phyloP scores from a whole-genome alignment of 2,797 vertebrate species.

The Smutsia gigantea region DNA sequence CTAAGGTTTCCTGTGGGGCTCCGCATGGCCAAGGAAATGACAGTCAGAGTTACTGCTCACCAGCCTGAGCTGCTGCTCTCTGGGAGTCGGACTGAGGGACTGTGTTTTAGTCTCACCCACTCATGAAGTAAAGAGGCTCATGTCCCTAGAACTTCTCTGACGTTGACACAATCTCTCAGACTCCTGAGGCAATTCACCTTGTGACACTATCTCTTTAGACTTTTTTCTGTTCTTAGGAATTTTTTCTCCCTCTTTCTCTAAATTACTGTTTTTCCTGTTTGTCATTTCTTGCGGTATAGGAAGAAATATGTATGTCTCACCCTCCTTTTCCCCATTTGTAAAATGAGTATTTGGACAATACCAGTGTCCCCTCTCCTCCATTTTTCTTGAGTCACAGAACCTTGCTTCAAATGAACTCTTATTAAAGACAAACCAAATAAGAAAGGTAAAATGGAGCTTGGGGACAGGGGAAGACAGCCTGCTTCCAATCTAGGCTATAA shows the following conservation, averaged over 20 bases:
- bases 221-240: conserved; percentile 44
- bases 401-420: conserved; percentile 17
- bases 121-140: conserved; percentile 51
- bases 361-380: not conserved
- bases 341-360: conserved; percentile 37
- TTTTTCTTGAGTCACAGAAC: not conserved
- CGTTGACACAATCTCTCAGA: conserved; percentile 77
- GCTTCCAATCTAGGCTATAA: not conserved
- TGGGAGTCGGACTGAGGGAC: conserved; percentile 50
- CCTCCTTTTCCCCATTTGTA: not conserved
- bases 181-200: conserved; percentile 75
- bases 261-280: conserved; percentile 70
- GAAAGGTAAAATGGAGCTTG: not conserved
- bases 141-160: conserved; percentile 63
- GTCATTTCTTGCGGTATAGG: conserved; percentile 51
- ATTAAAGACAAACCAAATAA: conserved; percentile 37
- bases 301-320: not conserved
- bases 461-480: not conserved
- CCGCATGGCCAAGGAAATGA: not conserved
- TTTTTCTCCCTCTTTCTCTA: conserved; percentile 28
- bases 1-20: conserved; percentile 60
- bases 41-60: not conserved
- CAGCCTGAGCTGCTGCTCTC: conserved; percentile 37
- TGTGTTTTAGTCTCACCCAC: conserved; percentile 63
- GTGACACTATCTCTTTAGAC: conserved; percentile 59